Evolutionary conservation across 2,113 vertebrate species (phyloP).

Genomic region (Podocnemis expansa): DNA sequence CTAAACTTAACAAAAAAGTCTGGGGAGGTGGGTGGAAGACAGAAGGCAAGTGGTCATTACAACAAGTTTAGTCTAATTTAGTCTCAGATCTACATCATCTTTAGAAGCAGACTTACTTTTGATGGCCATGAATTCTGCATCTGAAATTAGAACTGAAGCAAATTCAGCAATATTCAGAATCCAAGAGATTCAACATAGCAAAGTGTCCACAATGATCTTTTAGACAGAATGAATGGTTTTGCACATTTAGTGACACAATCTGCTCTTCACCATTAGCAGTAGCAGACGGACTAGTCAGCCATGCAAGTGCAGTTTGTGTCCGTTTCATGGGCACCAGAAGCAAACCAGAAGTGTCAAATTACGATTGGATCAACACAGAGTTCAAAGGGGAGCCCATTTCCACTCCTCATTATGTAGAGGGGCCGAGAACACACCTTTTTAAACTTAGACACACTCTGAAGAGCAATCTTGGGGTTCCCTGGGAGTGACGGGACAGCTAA

Average conservation of each 20-base stretch:
- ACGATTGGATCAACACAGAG: constrained; percentile 25
- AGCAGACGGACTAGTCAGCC: constrained; percentile 5
- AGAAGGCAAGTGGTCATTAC: not conserved
- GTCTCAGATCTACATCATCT: not conserved
- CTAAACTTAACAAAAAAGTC: not conserved
- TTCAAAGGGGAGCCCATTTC: not conserved
- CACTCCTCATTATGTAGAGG: not conserved
- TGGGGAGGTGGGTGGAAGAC: not conserved
- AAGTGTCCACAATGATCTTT: not conserved
- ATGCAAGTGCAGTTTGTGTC: constrained; percentile 11
- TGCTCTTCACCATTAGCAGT: not conserved
- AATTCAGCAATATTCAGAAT: accelerated
- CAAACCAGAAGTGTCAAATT: constrained; percentile 13
- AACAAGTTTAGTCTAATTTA: accelerated
- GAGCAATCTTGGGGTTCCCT: constrained; percentile 1
- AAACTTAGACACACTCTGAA: not conserved
- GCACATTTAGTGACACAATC: not conserved
- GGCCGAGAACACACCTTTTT: not conserved
- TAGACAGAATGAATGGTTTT: not conserved
- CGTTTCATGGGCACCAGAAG: constrained; percentile 31
- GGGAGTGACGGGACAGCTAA: not conserved
- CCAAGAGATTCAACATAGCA: not conserved
- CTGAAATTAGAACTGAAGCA: not conserved
- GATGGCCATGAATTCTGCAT: not conserved
- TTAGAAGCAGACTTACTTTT: not conserved